Percentiles rank a stretch among this genome's conserved stretches.
These are phyloP conservation scores for Drosophila koepferae DNA, from an alignment of 2,888 invertebrate species.

Conservation along the genomic window DNA sequence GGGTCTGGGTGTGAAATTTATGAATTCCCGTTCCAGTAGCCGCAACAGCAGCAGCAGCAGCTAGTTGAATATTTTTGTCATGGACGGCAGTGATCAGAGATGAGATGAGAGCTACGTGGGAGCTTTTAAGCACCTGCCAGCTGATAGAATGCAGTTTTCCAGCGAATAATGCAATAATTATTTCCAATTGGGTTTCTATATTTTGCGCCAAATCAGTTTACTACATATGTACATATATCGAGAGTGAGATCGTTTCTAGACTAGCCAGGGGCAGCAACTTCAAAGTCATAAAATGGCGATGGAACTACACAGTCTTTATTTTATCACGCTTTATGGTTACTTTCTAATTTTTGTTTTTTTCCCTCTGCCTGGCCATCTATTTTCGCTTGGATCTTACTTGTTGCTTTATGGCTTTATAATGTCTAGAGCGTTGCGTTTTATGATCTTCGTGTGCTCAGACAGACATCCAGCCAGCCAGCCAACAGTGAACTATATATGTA, in stretches of 20 bases:
- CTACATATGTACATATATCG: no score
- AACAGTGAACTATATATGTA: slow-evolving; percentile 55
- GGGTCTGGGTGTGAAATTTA: slow-evolving; percentile 53
- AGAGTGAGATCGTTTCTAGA: background rate
- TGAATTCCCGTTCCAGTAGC: slow-evolving; percentile 46
- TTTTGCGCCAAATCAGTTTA: slow-evolving; percentile 9
- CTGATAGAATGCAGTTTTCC: slow-evolving; percentile 59
- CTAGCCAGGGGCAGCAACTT: slow-evolving; percentile 3
- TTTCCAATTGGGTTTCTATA: slow-evolving; percentile 5
- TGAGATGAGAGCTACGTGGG: slow-evolving; percentile 40
- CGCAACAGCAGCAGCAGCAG: background rate
- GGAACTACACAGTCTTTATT: slow-evolving; percentile 43
- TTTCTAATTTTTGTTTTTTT: background rate
- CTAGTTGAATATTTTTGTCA: slow-evolving; percentile 40
- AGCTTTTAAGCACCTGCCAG: slow-evolving; percentile 67
- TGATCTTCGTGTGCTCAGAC: slow-evolving; percentile 58
- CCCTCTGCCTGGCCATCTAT: slow-evolving; percentile 43
- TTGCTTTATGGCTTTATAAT: slow-evolving; percentile 80
- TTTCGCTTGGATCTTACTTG: slow-evolving; percentile 64
- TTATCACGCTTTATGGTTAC: slow-evolving; percentile 50
- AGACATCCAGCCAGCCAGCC: slow-evolving; percentile 3
- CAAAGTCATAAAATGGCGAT: slow-evolving; percentile 50
- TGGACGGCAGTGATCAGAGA: slow-evolving; percentile 32
- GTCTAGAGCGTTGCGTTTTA: slow-evolving; percentile 72
- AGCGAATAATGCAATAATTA: slow-evolving; percentile 31